A percentile compares a stretch with the other conserved stretches of the same genome.
Conservation (phyloP, 2,888 invertebrate species). For the Conistra vaccinii region DNA sequence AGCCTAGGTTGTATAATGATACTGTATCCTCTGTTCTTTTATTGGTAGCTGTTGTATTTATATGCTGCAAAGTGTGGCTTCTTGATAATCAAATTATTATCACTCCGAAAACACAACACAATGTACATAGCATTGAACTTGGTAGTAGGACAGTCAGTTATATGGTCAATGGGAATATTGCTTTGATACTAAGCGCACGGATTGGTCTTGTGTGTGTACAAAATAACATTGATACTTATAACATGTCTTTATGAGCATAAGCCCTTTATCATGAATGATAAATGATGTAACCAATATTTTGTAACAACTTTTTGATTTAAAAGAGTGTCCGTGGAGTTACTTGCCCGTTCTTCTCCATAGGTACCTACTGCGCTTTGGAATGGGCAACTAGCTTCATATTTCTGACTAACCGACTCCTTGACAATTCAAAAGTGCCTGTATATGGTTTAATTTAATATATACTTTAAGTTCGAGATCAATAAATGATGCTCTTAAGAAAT, state of each 20-base stretch:
- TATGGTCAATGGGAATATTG: neutral
- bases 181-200: neutral
- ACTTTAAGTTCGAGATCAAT: no score
- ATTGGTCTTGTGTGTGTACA: neutral
- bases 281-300: no score
- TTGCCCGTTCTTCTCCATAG: no score
- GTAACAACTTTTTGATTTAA: no score
- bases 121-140: slow-evolving; percentile 18
- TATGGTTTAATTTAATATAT: no score
- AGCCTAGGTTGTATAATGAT: neutral
- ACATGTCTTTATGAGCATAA: neutral
- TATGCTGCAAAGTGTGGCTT: neutral
- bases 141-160: neutral
- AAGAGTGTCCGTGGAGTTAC: no score
- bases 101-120: no score
- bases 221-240: neutral
- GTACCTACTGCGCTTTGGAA: no score
- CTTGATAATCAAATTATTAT: slow-evolving; percentile 9
- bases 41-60: neutral
- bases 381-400: no score
- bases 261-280: no score
- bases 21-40: neutral
- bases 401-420: no score
- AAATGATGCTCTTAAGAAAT: neutral
- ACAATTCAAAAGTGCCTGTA: no score